Evolutionary conservation across 2,113 vertebrate species (phyloP).

Genomic region (Grantiella picta): DNA sequence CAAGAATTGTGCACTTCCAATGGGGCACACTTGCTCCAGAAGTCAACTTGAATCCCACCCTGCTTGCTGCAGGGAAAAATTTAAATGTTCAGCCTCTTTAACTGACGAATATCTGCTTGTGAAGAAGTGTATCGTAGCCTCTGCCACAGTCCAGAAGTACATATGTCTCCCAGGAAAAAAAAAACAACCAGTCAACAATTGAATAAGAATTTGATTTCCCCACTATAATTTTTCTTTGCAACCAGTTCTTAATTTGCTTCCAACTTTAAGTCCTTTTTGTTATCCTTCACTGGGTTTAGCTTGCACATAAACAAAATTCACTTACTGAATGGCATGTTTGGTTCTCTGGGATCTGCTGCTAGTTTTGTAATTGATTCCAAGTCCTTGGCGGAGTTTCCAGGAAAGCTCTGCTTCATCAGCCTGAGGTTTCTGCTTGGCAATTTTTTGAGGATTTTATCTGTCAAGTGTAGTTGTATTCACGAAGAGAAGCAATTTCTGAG

Average conservation of each 20-base stretch:
- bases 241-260: neutral
- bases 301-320: neutral
- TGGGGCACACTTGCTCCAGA: neutral
- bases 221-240: neutral
- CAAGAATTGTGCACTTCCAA: neutral
- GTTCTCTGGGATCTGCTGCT: neutral
- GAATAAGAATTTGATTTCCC: neutral
- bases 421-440: conserved; percentile 16
- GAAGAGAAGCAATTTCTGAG: conserved; percentile 57
- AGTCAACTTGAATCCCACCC: neutral
- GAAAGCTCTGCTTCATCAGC: neutral
- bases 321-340: neutral
- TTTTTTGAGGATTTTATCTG: conserved; percentile 62
- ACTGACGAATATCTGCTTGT: neutral
- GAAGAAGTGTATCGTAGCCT: neutral
- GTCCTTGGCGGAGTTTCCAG: conserved; percentile 21
- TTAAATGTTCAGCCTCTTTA: neutral
- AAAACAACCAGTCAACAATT: neutral
- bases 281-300: neutral
- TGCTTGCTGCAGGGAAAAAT: neutral
- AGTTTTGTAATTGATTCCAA: conserved; percentile 37
- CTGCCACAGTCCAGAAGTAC: neutral
- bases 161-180: neutral
- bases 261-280: neutral
- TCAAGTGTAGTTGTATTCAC: conserved; percentile 31